These are phyloP conservation scores for Campylomormyrus tamandua DNA, from an alignment of 2,113 vertebrate genomes.

Conservation along the genomic window DNA sequence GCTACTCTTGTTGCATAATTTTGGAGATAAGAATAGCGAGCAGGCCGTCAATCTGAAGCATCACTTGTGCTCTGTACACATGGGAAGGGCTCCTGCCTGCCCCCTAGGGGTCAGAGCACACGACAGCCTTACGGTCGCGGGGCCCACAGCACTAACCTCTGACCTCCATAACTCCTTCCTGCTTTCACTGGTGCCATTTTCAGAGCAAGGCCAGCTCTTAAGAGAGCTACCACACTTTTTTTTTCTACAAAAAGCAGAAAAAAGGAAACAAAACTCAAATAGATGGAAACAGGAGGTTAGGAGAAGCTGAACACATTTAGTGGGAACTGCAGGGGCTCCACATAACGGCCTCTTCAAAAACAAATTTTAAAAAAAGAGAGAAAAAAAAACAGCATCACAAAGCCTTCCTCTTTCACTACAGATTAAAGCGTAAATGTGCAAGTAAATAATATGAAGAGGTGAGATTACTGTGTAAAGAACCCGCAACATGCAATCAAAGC, in stretches of 20 bases:
- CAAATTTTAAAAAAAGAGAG: slow-evolving; percentile 18
- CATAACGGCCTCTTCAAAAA: neutral
- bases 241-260: neutral
- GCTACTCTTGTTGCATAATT: neutral
- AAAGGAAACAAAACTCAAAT: neutral
- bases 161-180: neutral
- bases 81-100: neutral
- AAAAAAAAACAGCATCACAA: slow-evolving; percentile 29
- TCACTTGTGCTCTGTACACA: neutral
- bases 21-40: neutral
- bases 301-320: slow-evolving; percentile 53
- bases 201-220: neutral
- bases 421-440: slow-evolving; percentile 60
- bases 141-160: neutral
- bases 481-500: slow-evolving; percentile 71
- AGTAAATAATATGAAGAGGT: slow-evolving; percentile 63
- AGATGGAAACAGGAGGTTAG: slow-evolving; percentile 43
- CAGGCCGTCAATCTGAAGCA: neutral
- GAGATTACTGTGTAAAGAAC: slow-evolving; percentile 70
- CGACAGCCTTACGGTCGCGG: neutral
- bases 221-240: neutral
- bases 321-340: slow-evolving; percentile 30
- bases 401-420: slow-evolving; percentile 52
- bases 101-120: neutral
- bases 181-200: neutral